Base-by-base conservation (phyloP, 2,888 invertebrate genomes). In the Arctia plantaginis region DNA sequence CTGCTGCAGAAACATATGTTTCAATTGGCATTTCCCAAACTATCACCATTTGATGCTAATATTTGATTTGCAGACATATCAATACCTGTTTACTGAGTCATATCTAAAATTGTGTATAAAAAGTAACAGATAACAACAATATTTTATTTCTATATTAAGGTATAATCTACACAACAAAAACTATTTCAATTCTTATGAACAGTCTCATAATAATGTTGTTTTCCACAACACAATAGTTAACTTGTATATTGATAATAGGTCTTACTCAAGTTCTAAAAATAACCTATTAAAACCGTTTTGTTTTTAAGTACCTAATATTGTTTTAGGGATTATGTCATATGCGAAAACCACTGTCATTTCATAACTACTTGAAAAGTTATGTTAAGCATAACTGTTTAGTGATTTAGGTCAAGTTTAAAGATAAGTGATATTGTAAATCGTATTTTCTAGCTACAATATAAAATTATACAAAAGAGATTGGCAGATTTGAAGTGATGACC, bases 401-500 rank as follows among this genome's bases (percentile, higher is more conserved):
- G 27, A 59, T 59, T 59, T 59, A 27, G 59, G 59, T 27, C 27
- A 59, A 27, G 27, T 59, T 59, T 59, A 59, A 13, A 59, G 59
- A 27, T 59, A 27, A 27, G 27, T n/a, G n/a, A 55, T n/a, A 55
- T 55, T 13, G n/a, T 27, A 27, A 59, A 27, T 12, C 10, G 15
- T 59, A 15, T 59, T n/a, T 15, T 27, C 15, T 4, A 27, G 3
- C 59, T n/a, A 27, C n/a, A 55, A 8, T 12, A n/a, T 55, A 55
- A 23, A 12, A n/a, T 55, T 55, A 18, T 44, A 51, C 33, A 47
- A 44, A 67, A 44, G 12, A 47, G 47, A 69, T 69, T 69, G 73
- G 64, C 68, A 69, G 62, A 35, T 65, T 65, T 73, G 30, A 73
- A 68, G 68, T 69, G 65, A 41, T 65, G 73, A 73, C 69, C 73